phyloP scores from a whole-genome alignment of 2,113 vertebrate genomes.

The Ophiodon elongatus region DNA sequence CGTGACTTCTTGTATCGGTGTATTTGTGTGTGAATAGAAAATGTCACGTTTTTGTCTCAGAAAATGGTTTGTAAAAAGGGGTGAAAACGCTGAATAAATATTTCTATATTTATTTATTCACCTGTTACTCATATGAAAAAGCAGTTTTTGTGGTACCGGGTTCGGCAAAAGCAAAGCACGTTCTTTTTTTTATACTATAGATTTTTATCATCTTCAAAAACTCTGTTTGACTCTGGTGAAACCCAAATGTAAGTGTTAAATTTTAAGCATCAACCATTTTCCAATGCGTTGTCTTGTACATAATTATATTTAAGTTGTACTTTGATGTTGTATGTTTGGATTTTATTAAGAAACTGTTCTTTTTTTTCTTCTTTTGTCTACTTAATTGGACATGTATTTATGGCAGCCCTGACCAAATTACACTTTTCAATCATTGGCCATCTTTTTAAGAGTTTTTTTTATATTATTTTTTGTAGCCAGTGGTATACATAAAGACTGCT shows the following conservation, averaged over 20 bases:
- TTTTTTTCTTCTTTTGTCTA: slow-evolving; percentile 6
- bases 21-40: slow-evolving; percentile 51
- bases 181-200: slow-evolving; percentile 10
- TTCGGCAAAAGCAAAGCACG: slow-evolving; percentile 11
- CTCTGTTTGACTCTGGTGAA: slow-evolving; percentile 15
- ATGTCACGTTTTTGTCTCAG: slow-evolving; percentile 38
- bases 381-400: slow-evolving; percentile 83
- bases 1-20: slow-evolving; percentile 66
- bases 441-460: slow-evolving; percentile 4
- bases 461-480: slow-evolving; percentile 10
- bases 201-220: slow-evolving; percentile 19
- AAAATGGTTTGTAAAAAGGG: slow-evolving; percentile 40
- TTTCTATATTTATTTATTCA: slow-evolving; percentile 66
- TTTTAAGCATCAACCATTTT: slow-evolving; percentile 20
- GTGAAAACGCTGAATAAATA: slow-evolving; percentile 60
- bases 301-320: slow-evolving; percentile 46
- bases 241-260: slow-evolving; percentile 13
- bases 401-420: slow-evolving; percentile 80
- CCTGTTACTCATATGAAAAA: slow-evolving; percentile 79
- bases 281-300: slow-evolving; percentile 48
- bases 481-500: slow-evolving; percentile 82
- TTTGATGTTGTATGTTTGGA: slow-evolving; percentile 53
- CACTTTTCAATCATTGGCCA: slow-evolving; percentile 22
- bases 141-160: slow-evolving; percentile 85
- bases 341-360: slow-evolving; percentile 32